Percentiles rank a stretch among this genome's conserved stretches.
phyloP scores from a whole-genome alignment of 2,113 vertebrate genomes.

The Cyprinodon brontotheroides region DNA sequence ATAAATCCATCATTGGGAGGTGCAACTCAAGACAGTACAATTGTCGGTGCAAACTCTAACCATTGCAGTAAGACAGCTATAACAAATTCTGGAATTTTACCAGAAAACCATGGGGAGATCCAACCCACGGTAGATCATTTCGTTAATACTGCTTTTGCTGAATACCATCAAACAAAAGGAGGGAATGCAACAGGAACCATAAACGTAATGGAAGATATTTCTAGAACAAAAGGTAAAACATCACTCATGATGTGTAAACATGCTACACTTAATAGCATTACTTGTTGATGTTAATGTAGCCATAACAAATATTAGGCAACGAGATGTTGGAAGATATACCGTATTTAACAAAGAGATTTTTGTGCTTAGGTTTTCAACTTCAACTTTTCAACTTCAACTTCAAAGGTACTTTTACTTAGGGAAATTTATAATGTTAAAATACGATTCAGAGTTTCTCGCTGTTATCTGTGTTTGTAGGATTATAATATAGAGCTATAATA shows the following conservation, averaged over 20 bases:
- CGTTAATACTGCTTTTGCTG: slow-evolving; percentile 41
- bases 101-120: slow-evolving; percentile 20
- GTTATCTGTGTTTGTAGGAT: no score
- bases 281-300: background rate
- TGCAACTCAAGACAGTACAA: slow-evolving; percentile 41
- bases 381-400: no score
- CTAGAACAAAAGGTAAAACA: slow-evolving; percentile 51
- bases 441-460: no score
- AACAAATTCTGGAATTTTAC: slow-evolving; percentile 52
- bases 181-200: slow-evolving; percentile 44
- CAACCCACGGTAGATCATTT: slow-evolving; percentile 48
- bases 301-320: no score
- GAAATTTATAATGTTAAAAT: no score
- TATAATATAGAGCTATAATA: no score
- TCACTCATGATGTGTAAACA: background rate
- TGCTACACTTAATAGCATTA: no score
- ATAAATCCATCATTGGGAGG: slow-evolving; percentile 19
- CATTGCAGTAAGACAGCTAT: slow-evolving; percentile 59
- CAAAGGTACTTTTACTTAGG: no score
- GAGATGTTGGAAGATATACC: no score
- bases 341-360: no score
- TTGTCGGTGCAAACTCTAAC: slow-evolving; percentile 41
- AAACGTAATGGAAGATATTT: slow-evolving; percentile 52
- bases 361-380: no score
- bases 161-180: slow-evolving; percentile 32